phyloP scores from a whole-genome alignment of 1,140 invertebrate genomes.

The Samia ricini region DNA sequence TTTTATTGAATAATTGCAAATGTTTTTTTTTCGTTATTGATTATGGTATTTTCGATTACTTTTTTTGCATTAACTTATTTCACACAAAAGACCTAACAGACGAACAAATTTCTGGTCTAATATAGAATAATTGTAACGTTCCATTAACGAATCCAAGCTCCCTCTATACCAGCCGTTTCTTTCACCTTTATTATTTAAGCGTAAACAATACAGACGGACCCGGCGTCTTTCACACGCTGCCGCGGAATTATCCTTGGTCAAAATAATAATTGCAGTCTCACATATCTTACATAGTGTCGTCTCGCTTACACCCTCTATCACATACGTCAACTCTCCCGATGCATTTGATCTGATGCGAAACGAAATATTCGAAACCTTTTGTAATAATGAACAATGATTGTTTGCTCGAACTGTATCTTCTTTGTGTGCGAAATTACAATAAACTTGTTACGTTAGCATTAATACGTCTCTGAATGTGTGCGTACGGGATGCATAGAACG shows the following conservation, averaged over 20 bases:
- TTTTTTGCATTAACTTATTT: background rate
- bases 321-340: constrained; percentile 58
- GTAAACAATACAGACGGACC: constrained; percentile 63
- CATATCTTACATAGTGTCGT: constrained; percentile 40
- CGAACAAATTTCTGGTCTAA: constrained; percentile 34
- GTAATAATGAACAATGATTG: constrained; percentile 77
- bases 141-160: constrained; percentile 50
- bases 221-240: constrained; percentile 73
- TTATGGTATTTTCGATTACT: too few species aligned
- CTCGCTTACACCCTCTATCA: constrained; percentile 55
- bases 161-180: constrained; percentile 52
- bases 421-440: constrained; percentile 77
- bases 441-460: constrained; percentile 72
- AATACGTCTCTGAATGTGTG: constrained; percentile 60
- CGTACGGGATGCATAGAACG: constrained; percentile 66
- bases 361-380: constrained; percentile 75
- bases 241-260: constrained; percentile 73
- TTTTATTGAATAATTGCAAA: background rate
- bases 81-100: constrained; percentile 18
- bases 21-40: background rate
- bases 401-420: constrained; percentile 72
- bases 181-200: constrained; percentile 71
- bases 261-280: constrained; percentile 74
- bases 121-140: constrained; percentile 55
- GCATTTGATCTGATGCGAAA: constrained; percentile 74